Evolutionary conservation across 1,140 invertebrate species (phyloP), one percentile per base, ranked within the genome.

Genomic region (Panagrolaimus sp.): DNA sequence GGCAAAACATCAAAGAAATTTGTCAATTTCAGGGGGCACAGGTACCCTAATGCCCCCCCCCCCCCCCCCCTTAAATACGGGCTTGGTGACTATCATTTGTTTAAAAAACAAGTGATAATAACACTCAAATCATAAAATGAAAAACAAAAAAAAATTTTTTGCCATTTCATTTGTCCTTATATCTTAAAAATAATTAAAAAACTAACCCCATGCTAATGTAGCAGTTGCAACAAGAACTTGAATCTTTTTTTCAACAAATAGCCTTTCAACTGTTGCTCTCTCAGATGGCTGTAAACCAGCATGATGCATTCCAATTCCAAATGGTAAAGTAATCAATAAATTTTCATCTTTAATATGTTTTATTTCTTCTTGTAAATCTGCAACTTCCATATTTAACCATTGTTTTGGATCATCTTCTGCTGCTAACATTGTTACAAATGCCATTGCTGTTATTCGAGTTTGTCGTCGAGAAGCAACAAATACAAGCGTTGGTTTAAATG

Each of bases 221-320:
- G 93, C 91, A 0, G 96, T 98, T 42, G 96, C 92, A 70, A 98
- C 91, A 16, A 98, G 85, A n/a, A 98, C 88, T 90, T 98, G 96
- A 82, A 99, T 98, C 83, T 95, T 98, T 76, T 92, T 90, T 85
- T 96, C 92, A 4, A 96, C 89, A 86, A 97, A 99, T 5, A 99
- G 85, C 83, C 96, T 91, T 63, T 99, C 96, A 0, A 95, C 91
- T 43, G 89, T 89, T 81, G 89, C 90, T 62, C 94, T 87, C 85
- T 99, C 96, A 13, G 74, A 88, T 88, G 27, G 27, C 16, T 63
- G 62, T 42, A 42, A 63, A 63, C 38, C 51, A 0, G 51, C 51
- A 86, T 99, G 96, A 87, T 99, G 96, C 68, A 99, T 89, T 11
- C 95, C 96, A 77, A 99, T 96, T 14, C 96, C 96, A 86, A 98